Conservation (phyloP, 2,888 invertebrate species). For the Meteorus cinctellus region DNA sequence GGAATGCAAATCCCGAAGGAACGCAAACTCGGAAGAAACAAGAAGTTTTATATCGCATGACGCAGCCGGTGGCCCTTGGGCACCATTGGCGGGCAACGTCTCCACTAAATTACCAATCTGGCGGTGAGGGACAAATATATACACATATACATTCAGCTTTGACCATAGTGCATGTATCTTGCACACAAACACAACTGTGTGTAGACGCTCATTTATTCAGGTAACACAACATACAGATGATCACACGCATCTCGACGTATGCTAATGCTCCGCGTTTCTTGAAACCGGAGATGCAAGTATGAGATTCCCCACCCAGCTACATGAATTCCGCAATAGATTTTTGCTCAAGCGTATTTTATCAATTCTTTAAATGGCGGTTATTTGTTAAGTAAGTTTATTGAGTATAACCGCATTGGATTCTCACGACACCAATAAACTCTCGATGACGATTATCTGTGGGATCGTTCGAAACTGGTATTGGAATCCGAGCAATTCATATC, state of each 20-base stretch:
- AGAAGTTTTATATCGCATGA: constrained; percentile 56
- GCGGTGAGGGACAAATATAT: constrained; percentile 51
- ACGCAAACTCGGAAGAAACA: constrained; percentile 51
- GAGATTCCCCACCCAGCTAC: constrained; percentile 53
- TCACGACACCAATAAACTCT: constrained; percentile 5
- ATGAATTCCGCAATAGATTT: constrained; percentile 59
- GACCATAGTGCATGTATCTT: not conserved
- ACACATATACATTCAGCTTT: constrained; percentile 24
- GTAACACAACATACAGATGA: constrained; percentile 22
- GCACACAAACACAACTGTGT: not conserved
- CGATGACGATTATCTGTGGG: constrained; percentile 8
- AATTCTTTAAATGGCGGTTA: constrained; percentile 19
- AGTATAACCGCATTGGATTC: not conserved
- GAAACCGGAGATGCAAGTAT: constrained; percentile 44
- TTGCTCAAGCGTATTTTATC: constrained; percentile 43
- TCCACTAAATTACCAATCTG: constrained; percentile 62
- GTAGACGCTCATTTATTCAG: constrained; percentile 15
- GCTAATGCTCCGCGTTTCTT: constrained; percentile 36
- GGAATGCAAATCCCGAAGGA: constrained; percentile 59
- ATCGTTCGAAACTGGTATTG: not conserved
- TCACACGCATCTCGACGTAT: constrained; percentile 8
- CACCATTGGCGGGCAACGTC: constrained; percentile 53
- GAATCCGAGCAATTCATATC: constrained; percentile 6
- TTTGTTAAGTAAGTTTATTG: constrained; percentile 32
- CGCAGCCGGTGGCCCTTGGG: constrained; percentile 45